Conservation (phyloP, 2,888 invertebrate genomes). For the Polietes domitor region DNA sequence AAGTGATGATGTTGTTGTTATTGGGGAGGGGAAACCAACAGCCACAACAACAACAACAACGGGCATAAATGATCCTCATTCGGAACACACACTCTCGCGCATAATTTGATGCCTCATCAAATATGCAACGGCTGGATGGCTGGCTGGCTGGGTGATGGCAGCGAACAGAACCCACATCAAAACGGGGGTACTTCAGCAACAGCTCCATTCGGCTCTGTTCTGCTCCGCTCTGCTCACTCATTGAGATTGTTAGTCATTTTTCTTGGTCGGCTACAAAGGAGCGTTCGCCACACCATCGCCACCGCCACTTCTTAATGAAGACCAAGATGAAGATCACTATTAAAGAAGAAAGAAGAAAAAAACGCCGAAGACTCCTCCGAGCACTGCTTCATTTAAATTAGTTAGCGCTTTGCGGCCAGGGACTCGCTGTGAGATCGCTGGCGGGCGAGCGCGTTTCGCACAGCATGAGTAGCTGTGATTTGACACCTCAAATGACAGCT, state of each 20-base stretch:
- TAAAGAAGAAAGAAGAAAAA: conserved; percentile 18
- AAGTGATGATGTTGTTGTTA: neutral
- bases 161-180: conserved; percentile 59
- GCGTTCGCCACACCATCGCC: neutral
- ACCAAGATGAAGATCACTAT: conserved; percentile 41
- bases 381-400: conserved; percentile 75
- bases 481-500: conserved; percentile 81
- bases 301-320: conserved; percentile 18
- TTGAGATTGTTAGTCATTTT: conserved; percentile 53
- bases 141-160: too few species aligned
- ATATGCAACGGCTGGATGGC: conserved; percentile 31
- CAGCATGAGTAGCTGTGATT: conserved; percentile 81
- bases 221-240: conserved; percentile 42
- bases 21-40: neutral
- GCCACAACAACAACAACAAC: neutral
- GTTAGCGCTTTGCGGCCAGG: conserved; percentile 30
- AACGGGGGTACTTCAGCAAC: neutral
- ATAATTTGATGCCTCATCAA: conserved; percentile 62
- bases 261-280: neutral
- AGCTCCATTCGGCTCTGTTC: neutral
- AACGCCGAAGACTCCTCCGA: neutral
- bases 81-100: neutral
- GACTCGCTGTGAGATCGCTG: conserved; percentile 52
- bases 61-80: neutral
- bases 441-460: conserved; percentile 68